A percentile compares a stretch with the other conserved stretches of the same genome.
phyloP scores from a whole-genome alignment of 1,140 invertebrate genomes.

The Eciton burchellii region DNA sequence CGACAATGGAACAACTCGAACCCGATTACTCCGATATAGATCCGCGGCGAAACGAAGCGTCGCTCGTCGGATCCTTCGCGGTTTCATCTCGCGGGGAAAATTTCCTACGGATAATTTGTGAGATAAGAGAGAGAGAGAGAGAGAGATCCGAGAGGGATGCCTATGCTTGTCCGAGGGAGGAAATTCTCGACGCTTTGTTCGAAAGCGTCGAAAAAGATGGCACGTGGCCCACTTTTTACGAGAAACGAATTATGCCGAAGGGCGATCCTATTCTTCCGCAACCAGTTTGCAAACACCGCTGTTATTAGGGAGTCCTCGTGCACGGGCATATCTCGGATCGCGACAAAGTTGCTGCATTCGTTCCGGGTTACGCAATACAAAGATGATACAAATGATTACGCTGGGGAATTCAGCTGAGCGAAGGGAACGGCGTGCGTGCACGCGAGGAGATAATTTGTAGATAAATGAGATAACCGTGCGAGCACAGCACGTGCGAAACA shows the following conservation, averaged over 20 bases:
- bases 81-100: neutral
- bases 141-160: neutral
- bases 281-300: conserved; percentile 69
- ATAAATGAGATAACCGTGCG: neutral
- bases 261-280: conserved; percentile 40
- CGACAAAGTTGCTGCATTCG: no score
- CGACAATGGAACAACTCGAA: conserved; percentile 7
- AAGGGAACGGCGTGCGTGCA: neutral
- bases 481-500: no score
- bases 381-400: no score
- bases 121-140: neutral
- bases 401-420: neutral
- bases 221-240: conserved; percentile 59
- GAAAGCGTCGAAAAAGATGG: neutral
- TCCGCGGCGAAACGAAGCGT: neutral
- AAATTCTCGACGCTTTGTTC: conserved; percentile 60
- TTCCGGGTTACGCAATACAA: neutral
- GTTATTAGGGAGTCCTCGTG: conserved; percentile 15
- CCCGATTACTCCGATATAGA: neutral
- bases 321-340: no score
- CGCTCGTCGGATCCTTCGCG: neutral
- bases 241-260: conserved; percentile 57
- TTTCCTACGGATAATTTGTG: neutral
- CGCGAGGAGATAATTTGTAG: neutral
- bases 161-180: conserved; percentile 1